Conservation (phyloP, 2,888 invertebrate species). For the Dendrolimus houi region DNA sequence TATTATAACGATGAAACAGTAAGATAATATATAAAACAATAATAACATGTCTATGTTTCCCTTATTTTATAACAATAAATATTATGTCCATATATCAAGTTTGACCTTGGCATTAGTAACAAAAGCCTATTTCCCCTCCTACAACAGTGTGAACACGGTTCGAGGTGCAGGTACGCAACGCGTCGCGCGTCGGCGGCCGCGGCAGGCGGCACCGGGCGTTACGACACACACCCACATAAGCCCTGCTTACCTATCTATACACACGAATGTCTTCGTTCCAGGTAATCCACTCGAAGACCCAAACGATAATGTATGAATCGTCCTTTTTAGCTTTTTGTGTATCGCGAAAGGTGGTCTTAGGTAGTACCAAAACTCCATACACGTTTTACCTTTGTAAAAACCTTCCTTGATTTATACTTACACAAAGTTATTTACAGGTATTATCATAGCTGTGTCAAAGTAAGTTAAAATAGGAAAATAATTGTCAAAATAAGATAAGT, state of each 20-base stretch:
- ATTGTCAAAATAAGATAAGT: too few species aligned
- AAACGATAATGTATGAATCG: slow-evolving; percentile 29
- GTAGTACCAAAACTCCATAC: neutral
- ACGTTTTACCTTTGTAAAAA: neutral
- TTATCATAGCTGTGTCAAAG: too few species aligned
- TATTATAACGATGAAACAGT: too few species aligned
- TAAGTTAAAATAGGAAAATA: too few species aligned
- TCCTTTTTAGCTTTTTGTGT: slow-evolving; percentile 15
- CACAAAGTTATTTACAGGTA: too few species aligned
- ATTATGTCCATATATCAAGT: too few species aligned
- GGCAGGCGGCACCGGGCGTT: slow-evolving; percentile 36
- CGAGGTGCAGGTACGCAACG: slow-evolving; percentile 40
- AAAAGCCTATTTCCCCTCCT: slow-evolving; percentile 10
- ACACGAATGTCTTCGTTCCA: slow-evolving; percentile 22
- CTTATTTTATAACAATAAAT: too few species aligned
- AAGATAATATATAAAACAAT: too few species aligned
- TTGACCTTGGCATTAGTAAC: neutral
- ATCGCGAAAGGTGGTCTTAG: neutral
- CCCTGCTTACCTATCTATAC: slow-evolving; percentile 22
- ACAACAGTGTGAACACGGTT: slow-evolving; percentile 35
- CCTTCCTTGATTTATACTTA: neutral
- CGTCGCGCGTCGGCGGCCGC: slow-evolving; percentile 31
- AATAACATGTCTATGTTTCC: too few species aligned
- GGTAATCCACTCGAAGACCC: slow-evolving; percentile 49
- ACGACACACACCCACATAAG: slow-evolving; percentile 58